Evolutionary conservation across 2,888 invertebrate genomes (phyloP).

Genomic region (Neocrepidodera transversa): DNA sequence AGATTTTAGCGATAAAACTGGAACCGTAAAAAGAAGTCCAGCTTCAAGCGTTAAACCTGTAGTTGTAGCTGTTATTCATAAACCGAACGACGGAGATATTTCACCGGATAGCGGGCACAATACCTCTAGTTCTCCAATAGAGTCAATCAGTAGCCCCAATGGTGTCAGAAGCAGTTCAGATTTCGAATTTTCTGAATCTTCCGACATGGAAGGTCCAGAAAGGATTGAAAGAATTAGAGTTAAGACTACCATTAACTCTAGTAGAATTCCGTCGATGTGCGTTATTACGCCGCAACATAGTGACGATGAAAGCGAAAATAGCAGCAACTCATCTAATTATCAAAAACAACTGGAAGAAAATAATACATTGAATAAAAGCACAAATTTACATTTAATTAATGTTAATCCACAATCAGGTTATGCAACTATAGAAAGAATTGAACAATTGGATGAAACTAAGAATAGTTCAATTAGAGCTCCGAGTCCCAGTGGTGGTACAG

Average conservation of each 20-base stretch:
- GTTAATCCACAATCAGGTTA: conserved; percentile 58
- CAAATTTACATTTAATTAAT: conserved; percentile 52
- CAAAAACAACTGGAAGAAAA: conserved; percentile 41
- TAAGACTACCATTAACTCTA: conserved; percentile 86
- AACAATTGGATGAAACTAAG: conserved; percentile 38
- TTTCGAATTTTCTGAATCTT: conserved; percentile 85
- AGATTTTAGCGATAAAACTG: conserved; percentile 57
- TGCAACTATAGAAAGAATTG: conserved; percentile 56
- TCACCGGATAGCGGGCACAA: conserved; percentile 84
- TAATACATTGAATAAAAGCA: conserved; percentile 38
- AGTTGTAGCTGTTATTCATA: conserved; percentile 67
- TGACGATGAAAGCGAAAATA: conserved; percentile 78
- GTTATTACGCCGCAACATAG: conserved; percentile 88
- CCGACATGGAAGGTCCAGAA: conserved; percentile 87
- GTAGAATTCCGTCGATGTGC: conserved; percentile 91
- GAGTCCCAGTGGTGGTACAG: conserved; percentile 57
- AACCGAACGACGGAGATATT: conserved; percentile 68
- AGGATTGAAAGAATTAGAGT: conserved; percentile 84
- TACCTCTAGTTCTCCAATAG: conserved; percentile 80
- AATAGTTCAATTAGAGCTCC: conserved; percentile 50
- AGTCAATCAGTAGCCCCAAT: conserved; percentile 75
- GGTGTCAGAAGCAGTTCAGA: conserved; percentile 76
- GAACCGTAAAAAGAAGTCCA: conserved; percentile 59
- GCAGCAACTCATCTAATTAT: conserved; percentile 44
- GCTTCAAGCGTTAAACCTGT: conserved; percentile 62